Evolutionary conservation across 2,113 vertebrate genomes (phyloP), one percentile per base, ranked within the genome.

Genomic region (Anser brachyrhynchus): DNA sequence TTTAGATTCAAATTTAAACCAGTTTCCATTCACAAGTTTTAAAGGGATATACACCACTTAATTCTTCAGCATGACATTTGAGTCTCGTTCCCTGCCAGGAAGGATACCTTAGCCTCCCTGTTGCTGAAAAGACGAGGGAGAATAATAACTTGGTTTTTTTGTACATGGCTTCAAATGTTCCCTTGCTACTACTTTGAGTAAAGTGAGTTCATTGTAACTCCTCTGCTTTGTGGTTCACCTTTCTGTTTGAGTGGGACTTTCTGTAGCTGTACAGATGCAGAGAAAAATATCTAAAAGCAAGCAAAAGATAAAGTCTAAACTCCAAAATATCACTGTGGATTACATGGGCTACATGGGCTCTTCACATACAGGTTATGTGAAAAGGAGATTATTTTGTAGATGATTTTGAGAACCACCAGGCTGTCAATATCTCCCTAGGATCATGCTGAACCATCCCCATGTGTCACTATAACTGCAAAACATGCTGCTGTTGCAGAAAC

Each of bases 1-100:
- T 93, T 94, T 76, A 89, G 67, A 87, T 94, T 94, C 25, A 93
- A 93, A 95, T 92, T 93, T 90, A 89, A 92, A 71, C 72, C 59
- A 62, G 46, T 83, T 88, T 64, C 82, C 80, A 46, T 87, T 93
- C 78, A 71, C 76, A 79, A 67, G 62, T 95, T 79, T 96, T 93
- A 91, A 90, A 94, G 93, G 72, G 51, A 86, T 51, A 64, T 51
- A 71, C 67, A 66, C 62, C 71, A 44, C 8, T 1, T 94, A 59
- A 44, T 78, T 83, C 83, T 89, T 94, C 75, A 92, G 87, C 2
- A 1, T 35, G 65, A 77, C 71, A 89, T 84, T 46, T 29, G 81
- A 62, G 87, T 82, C 84, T 95, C 82, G 49, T 58, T 55, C 69
- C 81, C 84, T 76, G 9, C 91, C 25, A 85, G 82, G 59, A 88